These are phyloP conservation scores for Tupaia tana DNA, from an alignment of 2,113 vertebrate species.

Conservation along the genomic window DNA sequence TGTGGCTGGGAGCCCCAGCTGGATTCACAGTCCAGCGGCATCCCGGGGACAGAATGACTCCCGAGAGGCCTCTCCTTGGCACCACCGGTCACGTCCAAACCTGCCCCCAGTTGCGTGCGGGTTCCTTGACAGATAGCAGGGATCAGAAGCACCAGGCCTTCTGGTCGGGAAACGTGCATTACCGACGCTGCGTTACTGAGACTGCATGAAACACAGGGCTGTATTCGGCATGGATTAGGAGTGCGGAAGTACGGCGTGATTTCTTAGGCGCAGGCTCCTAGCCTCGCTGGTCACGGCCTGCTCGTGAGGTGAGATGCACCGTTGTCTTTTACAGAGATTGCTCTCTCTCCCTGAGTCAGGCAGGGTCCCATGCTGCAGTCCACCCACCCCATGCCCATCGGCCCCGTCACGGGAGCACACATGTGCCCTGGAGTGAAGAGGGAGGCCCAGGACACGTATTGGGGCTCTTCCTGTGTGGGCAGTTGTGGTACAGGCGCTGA, in stretches of 20 bases:
- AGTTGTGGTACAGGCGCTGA: too few relatives aligned
- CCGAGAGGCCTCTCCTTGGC: background rate
- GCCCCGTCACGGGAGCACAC: too few relatives aligned
- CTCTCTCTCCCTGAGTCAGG: too few relatives aligned
- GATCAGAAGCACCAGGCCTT: background rate
- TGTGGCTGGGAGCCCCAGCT: background rate
- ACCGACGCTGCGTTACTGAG: background rate
- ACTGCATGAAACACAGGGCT: accelerated
- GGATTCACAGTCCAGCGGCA: background rate
- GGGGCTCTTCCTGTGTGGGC: too few relatives aligned
- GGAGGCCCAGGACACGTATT: too few relatives aligned
- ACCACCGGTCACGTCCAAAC: background rate
- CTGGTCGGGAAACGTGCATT: background rate
- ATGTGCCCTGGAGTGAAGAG: too few relatives aligned
- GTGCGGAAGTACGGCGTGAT: background rate
- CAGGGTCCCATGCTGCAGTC: too few relatives aligned
- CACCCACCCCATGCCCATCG: too few relatives aligned
- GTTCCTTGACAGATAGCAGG: background rate
- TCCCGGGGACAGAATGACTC: background rate
- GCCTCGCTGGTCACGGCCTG: background rate
- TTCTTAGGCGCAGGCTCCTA: background rate
- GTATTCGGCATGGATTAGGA: background rate
- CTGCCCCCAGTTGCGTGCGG: background rate
- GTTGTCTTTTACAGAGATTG: background rate
- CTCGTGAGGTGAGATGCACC: background rate